These are phyloP conservation scores for Acrocephalus kingi DNA, from an alignment of 2,113 vertebrate genomes.

Conservation along the genomic window DNA sequence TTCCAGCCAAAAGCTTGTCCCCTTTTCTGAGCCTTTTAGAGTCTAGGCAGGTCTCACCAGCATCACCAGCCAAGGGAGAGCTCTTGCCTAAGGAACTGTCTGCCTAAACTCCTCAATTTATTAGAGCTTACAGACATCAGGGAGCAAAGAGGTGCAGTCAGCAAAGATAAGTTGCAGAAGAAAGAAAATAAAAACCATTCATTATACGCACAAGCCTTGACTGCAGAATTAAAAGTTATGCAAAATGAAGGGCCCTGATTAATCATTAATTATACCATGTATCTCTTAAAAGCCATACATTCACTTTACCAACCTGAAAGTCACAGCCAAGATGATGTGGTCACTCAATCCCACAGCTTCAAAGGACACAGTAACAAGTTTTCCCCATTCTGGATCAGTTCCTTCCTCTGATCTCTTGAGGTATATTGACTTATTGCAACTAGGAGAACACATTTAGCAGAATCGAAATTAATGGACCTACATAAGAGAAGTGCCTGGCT, in stretches of 20 bases:
- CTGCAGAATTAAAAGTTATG: slow-evolving; percentile 44
- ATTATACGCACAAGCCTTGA: slow-evolving; percentile 39
- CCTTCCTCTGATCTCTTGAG: slow-evolving; percentile 39
- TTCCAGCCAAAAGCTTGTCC: slow-evolving; percentile 40
- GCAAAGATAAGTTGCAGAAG: slow-evolving; percentile 55
- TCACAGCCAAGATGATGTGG: slow-evolving; percentile 28
- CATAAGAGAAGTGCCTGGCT: background rate
- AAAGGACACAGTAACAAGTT: background rate
- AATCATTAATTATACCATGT: slow-evolving; percentile 17
- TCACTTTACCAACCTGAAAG: slow-evolving; percentile 4
- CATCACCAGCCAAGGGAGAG: slow-evolving; percentile 38
- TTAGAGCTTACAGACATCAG: slow-evolving; percentile 72
- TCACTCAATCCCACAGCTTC: slow-evolving; percentile 10
- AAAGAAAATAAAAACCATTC: slow-evolving; percentile 66
- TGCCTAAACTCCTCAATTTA: slow-evolving; percentile 68
- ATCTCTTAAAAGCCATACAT: slow-evolving; percentile 15
- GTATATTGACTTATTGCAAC: slow-evolving; percentile 21
- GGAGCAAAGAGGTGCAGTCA: slow-evolving; percentile 65
- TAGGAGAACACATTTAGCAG: background rate
- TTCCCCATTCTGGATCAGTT: background rate
- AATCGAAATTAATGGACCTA: background rate
- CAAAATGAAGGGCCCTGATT: slow-evolving; percentile 46
- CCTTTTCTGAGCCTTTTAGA: slow-evolving; percentile 51
- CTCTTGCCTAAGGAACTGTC: slow-evolving; percentile 69
- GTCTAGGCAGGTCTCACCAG: slow-evolving; percentile 62